Evolutionary conservation across 1,140 invertebrate genomes (phyloP).

Genomic region (Aphelenchoides avenae): DNA sequence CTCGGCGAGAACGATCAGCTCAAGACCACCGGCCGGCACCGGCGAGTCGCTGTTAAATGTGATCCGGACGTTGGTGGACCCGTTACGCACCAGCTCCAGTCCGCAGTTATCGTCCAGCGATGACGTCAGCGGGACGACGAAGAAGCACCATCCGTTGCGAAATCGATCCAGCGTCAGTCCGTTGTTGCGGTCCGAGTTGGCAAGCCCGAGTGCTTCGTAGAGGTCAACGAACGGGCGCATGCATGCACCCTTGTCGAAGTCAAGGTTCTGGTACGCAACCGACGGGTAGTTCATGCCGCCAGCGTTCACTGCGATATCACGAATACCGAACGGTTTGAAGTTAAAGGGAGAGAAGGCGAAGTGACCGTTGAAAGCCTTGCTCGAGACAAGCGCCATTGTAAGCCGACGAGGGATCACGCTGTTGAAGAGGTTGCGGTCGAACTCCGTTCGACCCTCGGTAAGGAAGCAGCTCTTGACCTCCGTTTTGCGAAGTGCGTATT

Average conservation of each 20-base stretch:
- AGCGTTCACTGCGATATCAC: background rate
- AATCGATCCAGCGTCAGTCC: conserved; percentile 12
- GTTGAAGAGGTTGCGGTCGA: too few species aligned
- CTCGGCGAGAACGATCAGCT: conserved; percentile 19
- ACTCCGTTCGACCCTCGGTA: conserved; percentile 13
- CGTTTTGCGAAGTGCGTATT: conserved; percentile 9
- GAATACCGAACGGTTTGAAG: conserved; percentile 13
- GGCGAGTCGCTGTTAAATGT: conserved; percentile 4
- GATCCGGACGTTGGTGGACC: conserved; percentile 10
- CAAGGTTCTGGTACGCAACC: conserved; percentile 18
- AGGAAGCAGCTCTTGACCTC: conserved; percentile 15
- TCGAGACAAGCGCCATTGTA: background rate
- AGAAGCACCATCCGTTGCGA: conserved; percentile 10
- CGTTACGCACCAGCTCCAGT: conserved; percentile 16
- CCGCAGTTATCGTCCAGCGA: conserved; percentile 9
- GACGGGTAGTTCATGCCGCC: conserved; percentile 11
- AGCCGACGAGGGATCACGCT: too few species aligned
- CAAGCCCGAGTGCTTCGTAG: conserved; percentile 9
- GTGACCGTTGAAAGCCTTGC: conserved; percentile 9
- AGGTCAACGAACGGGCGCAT: conserved; percentile 19
- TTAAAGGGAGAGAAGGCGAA: conserved; percentile 6
- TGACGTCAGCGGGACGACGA: conserved; percentile 5
- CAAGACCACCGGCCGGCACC: conserved; percentile 9
- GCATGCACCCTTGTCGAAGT: conserved; percentile 7
- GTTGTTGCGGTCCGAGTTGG: conserved; percentile 2